phyloP scores from a whole-genome alignment of 2,888 invertebrate genomes.

The Cephus spinipes region DNA sequence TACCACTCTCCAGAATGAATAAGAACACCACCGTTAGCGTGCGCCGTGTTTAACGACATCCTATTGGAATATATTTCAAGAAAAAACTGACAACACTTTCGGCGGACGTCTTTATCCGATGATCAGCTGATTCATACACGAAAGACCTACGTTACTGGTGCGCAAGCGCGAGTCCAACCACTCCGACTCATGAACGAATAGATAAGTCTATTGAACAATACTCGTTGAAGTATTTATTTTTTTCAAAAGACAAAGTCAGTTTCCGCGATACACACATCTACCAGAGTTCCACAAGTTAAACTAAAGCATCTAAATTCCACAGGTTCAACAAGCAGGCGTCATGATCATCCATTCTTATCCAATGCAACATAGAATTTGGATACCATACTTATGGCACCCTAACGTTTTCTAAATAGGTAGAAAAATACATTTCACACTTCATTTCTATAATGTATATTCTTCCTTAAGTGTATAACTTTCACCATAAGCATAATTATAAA shows the following conservation, averaged over 20 bases:
- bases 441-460: not conserved
- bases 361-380: not conserved
- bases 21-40: constrained; percentile 93
- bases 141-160: constrained; percentile 30
- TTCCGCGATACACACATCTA: not conserved
- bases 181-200: not conserved
- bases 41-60: constrained; percentile 95
- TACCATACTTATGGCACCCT: not conserved
- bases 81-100: constrained; percentile 15
- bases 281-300: not conserved
- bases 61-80: constrained; percentile 63
- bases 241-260: constrained; percentile 17
- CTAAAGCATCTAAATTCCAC: not conserved
- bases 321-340: not conserved
- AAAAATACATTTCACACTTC: not conserved
- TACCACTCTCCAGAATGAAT: constrained; percentile 97
- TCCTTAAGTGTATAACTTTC: not conserved
- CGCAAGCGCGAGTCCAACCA: constrained; percentile 37
- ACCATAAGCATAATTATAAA: not conserved
- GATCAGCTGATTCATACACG: constrained; percentile 57
- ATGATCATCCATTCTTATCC: not conserved
- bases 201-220: not conserved
- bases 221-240: not conserved
- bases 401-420: not conserved
- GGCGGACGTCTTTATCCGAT: constrained; percentile 12